Conservation (phyloP, 2,797 vertebrate species). For the Megaceryle alcyon region DNA sequence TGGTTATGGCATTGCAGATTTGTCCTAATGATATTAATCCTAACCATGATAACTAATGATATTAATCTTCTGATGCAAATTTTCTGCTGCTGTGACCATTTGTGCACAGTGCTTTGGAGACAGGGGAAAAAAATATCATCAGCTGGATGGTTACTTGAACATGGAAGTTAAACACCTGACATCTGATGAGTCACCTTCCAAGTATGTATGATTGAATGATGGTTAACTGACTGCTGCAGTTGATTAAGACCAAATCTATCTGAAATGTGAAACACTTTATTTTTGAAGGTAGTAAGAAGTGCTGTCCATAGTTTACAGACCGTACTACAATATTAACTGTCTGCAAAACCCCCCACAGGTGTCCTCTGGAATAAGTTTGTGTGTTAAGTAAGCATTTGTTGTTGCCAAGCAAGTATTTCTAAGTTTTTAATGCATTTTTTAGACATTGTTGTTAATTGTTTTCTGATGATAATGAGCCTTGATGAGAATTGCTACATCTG, state of each 20-base stretch:
- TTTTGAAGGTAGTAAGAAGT: background rate
- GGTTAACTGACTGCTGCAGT: conserved; percentile 20
- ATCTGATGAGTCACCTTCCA: conserved; percentile 36
- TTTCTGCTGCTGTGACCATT: conserved; percentile 6
- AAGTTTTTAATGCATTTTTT: background rate
- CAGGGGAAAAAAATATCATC: background rate
- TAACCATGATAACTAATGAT: background rate
- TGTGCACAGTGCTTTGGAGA: background rate
- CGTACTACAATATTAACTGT: background rate
- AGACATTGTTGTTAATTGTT: background rate
- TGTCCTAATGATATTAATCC: background rate
- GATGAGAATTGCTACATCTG: background rate
- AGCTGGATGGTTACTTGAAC: conserved; percentile 34
- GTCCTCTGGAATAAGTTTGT: background rate
- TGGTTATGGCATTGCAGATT: background rate
- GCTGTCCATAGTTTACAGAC: background rate
- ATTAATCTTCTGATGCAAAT: background rate
- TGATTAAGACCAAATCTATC: conserved; percentile 28
- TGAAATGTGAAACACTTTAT: background rate
- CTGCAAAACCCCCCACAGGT: background rate
- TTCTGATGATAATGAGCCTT: background rate
- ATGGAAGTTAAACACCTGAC: conserved; percentile 18
- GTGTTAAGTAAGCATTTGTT: background rate
- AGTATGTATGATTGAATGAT: conserved; percentile 16
- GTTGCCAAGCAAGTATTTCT: background rate